Evolutionary conservation across 2,888 invertebrate genomes (phyloP).

Genomic region (Stenchaetothrips biformis): DNA sequence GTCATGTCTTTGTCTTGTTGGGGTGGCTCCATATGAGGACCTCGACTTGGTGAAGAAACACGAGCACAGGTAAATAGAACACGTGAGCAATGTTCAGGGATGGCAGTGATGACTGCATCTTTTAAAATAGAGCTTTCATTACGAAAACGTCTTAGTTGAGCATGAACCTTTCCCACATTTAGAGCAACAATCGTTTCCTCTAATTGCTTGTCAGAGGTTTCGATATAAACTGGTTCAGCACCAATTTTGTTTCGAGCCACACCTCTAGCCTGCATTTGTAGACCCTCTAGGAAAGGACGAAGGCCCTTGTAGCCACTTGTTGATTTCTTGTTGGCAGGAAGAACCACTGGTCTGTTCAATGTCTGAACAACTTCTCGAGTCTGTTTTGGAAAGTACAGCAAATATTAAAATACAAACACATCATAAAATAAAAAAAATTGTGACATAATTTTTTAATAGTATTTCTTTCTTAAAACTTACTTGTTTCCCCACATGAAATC

Average conservation of each 20-base stretch:
- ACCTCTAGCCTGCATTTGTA: background rate
- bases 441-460: constrained; percentile 20
- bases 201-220: constrained; percentile 82
- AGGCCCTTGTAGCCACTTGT: constrained; percentile 54
- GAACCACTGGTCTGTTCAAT: constrained; percentile 72
- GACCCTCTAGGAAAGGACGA: constrained; percentile 29
- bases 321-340: constrained; percentile 43
- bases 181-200: constrained; percentile 86
- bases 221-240: constrained; percentile 79
- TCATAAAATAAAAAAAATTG: background rate
- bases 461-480: constrained; percentile 41
- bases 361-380: constrained; percentile 70
- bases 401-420: background rate
- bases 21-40: constrained; percentile 43
- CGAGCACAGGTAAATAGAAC: constrained; percentile 80
- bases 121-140: constrained; percentile 81
- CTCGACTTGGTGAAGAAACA: constrained; percentile 55
- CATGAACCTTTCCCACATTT: constrained; percentile 77
- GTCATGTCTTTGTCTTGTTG: constrained; percentile 25
- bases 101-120: constrained; percentile 90
- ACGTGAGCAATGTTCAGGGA: constrained; percentile 85
- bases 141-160: constrained; percentile 79
- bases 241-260: constrained; percentile 39
- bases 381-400: constrained; percentile 43
- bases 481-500: constrained; percentile 69